These are phyloP conservation scores for Cylindroiulus punctatus DNA, from an alignment of 2,888 invertebrate species.

Conservation along the genomic window DNA sequence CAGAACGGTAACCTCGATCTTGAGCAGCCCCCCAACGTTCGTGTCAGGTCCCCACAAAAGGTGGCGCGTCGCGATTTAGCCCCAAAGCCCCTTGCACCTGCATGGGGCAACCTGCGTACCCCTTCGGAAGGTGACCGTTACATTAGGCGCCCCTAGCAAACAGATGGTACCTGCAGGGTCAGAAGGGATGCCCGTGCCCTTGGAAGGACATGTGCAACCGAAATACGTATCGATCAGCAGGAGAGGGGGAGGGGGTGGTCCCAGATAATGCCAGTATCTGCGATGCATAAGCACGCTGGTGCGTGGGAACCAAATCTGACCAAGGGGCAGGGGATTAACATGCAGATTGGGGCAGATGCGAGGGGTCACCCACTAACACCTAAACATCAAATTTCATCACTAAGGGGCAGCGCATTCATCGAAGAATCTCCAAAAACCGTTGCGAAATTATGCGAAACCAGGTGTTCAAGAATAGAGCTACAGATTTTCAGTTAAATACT, in stretches of 20 bases:
- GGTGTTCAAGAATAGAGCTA: too few species aligned
- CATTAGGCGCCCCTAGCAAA: background rate
- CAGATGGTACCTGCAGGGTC: background rate
- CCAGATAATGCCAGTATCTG: background rate
- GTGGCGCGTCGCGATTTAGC: background rate
- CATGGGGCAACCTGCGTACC: background rate
- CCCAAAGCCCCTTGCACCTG: background rate
- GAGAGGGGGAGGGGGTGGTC: background rate
- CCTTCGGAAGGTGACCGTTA: conserved; percentile 16
- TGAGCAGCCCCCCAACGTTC: background rate
- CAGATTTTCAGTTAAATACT: too few species aligned
- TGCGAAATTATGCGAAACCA: too few species aligned
- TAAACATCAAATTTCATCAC: too few species aligned
- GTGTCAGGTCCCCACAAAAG: conserved; percentile 7
- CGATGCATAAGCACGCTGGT: background rate
- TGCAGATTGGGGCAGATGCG: background rate
- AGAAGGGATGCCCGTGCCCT: background rate
- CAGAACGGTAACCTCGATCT: background rate
- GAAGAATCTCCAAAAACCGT: too few species aligned
- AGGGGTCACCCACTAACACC: conserved; percentile 2
- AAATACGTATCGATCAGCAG: background rate
- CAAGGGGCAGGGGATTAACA: background rate
- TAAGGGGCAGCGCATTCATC: too few species aligned
- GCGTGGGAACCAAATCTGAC: background rate
- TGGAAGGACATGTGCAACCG: background rate